These are phyloP conservation scores for Candidula unifasciata DNA, from an alignment of 2,888 invertebrate genomes.

Conservation along the genomic window DNA sequence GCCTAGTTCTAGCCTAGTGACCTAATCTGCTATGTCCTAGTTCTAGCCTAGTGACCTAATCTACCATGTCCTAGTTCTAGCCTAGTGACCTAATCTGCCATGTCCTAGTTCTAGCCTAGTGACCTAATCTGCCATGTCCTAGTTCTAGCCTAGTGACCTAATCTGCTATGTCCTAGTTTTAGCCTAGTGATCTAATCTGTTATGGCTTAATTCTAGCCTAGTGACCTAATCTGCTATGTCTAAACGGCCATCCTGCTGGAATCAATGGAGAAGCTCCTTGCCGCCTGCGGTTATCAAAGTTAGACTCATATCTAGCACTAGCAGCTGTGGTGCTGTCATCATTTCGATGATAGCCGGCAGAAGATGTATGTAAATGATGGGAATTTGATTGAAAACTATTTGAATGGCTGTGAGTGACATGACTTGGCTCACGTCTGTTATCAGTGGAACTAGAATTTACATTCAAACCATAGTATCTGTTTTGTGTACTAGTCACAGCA, in stretches of 20 bases:
- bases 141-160: too few relatives aligned
- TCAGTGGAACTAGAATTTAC: background rate
- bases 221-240: background rate
- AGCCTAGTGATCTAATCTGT: too few relatives aligned
- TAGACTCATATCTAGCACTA: background rate
- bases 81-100: too few relatives aligned
- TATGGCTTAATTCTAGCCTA: too few relatives aligned
- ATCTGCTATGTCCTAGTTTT: too few relatives aligned
- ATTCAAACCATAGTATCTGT: background rate
- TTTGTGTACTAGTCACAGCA: background rate
- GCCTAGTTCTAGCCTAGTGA: too few relatives aligned
- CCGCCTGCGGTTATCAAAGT: background rate
- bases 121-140: too few relatives aligned
- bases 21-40: too few relatives aligned
- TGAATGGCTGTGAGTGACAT: background rate
- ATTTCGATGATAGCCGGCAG: background rate
- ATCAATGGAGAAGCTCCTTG: background rate
- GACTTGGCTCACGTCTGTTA: background rate
- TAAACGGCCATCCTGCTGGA: constrained; percentile 8
- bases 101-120: too few relatives aligned
- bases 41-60: too few relatives aligned
- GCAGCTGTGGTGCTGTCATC: background rate
- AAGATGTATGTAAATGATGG: background rate
- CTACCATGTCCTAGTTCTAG: too few relatives aligned
- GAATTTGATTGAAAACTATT: background rate